A percentile compares a stretch with the other conserved stretches of the same genome.
These are phyloP conservation scores for Colletes latitarsis DNA, from an alignment of 1,140 invertebrate genomes.

Conservation along the genomic window DNA sequence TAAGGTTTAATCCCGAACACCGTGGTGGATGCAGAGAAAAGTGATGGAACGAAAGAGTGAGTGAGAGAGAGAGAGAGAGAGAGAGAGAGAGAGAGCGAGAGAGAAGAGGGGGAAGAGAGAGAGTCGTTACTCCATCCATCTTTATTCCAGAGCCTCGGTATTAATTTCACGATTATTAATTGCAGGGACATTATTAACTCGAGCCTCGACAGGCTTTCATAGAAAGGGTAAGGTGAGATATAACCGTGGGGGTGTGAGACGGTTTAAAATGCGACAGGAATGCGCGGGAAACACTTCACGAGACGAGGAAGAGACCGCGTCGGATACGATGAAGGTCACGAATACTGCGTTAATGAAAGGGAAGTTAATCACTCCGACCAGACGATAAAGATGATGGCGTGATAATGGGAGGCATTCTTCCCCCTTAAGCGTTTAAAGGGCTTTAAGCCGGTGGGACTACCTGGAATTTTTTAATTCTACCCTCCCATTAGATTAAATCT, in stretches of 20 bases:
- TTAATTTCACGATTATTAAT: constrained; percentile 65
- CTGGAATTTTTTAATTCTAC: constrained; percentile 1
- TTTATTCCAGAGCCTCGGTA: constrained; percentile 55
- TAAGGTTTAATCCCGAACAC: constrained; percentile 33
- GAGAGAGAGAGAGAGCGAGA: background rate
- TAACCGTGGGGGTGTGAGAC: constrained; percentile 31
- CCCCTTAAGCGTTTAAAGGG: background rate
- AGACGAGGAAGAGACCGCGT: constrained; percentile 30
- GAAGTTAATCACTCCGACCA: constrained; percentile 61
- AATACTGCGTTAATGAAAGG: constrained; percentile 62
- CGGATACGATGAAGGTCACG: constrained; percentile 60
- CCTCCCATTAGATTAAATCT: background rate
- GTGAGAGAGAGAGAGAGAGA: background rate
- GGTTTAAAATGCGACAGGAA: constrained; percentile 64
- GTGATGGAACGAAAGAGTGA: background rate
- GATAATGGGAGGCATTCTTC: background rate
- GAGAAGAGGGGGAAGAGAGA: too few relatives aligned
- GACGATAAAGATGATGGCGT: constrained; percentile 53
- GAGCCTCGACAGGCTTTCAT: constrained; percentile 50
- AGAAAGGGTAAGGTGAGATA: constrained; percentile 39
- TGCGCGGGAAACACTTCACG: constrained; percentile 45
- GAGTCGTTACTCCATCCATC: constrained; percentile 27
- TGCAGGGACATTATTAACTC: constrained; percentile 60
- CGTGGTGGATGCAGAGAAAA: background rate
- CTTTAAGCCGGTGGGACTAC: background rate